A percentile compares a stretch with the other conserved stretches of the same genome.
Evolutionary conservation across 2,797 vertebrate genomes (phyloP).

Genomic region (Alosa sapidissima): DNA sequence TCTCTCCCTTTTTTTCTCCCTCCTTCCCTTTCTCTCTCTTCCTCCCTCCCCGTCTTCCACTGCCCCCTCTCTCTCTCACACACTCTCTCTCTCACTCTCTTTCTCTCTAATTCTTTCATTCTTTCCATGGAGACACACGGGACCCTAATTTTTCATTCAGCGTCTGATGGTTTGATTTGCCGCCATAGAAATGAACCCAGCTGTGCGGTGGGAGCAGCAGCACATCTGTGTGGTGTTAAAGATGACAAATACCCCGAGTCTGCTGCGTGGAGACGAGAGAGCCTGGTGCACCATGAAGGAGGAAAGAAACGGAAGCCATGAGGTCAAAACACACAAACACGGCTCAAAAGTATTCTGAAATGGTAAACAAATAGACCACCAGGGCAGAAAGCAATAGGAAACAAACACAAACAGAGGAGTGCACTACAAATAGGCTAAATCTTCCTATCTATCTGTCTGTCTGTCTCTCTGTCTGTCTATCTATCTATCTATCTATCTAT

Average conservation of each 20-base stretch:
- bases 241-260: background rate
- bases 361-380: background rate
- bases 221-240: slow-evolving; percentile 18
- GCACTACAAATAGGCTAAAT: background rate
- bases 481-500: too few relatives aligned
- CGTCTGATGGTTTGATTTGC: background rate
- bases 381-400: background rate
- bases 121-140: background rate
- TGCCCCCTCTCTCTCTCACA: background rate
- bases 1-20: background rate
- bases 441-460: background rate
- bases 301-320: background rate
- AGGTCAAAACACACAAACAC: background rate
- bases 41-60: background rate
- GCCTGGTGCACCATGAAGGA: background rate
- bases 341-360: background rate
- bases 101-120: background rate
- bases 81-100: background rate
- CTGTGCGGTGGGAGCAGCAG: background rate
- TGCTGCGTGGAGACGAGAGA: background rate
- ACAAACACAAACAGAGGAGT: background rate
- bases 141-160: background rate
- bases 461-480: slow-evolving; percentile 2
- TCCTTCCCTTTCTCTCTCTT: background rate
- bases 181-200: background rate